Percentiles rank a stretch among this genome's conserved stretches.
Evolutionary conservation across 1,140 invertebrate species (phyloP).

Genomic region (Drosophila lowei): DNA sequence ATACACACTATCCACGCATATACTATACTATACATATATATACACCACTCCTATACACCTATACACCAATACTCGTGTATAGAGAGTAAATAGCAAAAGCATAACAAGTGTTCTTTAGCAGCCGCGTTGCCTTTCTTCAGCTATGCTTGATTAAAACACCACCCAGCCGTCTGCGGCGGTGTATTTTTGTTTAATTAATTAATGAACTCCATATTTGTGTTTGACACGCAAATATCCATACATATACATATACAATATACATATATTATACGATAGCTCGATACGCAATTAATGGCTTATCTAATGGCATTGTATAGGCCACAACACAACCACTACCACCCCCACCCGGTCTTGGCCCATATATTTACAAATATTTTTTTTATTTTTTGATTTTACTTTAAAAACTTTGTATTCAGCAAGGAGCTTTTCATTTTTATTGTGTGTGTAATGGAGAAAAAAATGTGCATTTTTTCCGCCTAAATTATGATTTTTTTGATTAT

Average conservation of each 20-base stretch:
- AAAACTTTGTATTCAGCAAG: slow-evolving; percentile 39
- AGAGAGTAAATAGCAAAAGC: slow-evolving; percentile 40
- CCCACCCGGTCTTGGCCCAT: not conserved
- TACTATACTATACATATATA: slow-evolving; percentile 29
- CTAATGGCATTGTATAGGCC: slow-evolving; percentile 2
- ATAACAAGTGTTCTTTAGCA: slow-evolving; percentile 64
- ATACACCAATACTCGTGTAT: slow-evolving; percentile 15
- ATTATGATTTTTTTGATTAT: slow-evolving; percentile 12
- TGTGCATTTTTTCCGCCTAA: slow-evolving; percentile 7
- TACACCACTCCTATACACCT: slow-evolving; percentile 29
- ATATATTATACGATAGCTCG: slow-evolving; percentile 27
- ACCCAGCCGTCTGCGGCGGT: slow-evolving; percentile 20
- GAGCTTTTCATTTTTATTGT: slow-evolving; percentile 42
- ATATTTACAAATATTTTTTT: too few species aligned
- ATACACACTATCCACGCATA: slow-evolving; percentile 42
- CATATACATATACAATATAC: slow-evolving; percentile 35
- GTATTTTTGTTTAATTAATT: slow-evolving; percentile 51
- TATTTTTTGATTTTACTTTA: slow-evolving; percentile 3
- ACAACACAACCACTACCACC: slow-evolving; percentile 12
- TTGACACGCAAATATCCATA: slow-evolving; percentile 59
- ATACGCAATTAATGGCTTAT: slow-evolving; percentile 14
- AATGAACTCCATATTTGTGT: slow-evolving; percentile 46
- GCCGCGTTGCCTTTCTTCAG: slow-evolving; percentile 71
- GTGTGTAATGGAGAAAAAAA: slow-evolving; percentile 5
- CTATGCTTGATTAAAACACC: slow-evolving; percentile 53